These are phyloP conservation scores for Tolmerus cingulatus DNA, from an alignment of 2,888 invertebrate genomes.

Conservation along the genomic window DNA sequence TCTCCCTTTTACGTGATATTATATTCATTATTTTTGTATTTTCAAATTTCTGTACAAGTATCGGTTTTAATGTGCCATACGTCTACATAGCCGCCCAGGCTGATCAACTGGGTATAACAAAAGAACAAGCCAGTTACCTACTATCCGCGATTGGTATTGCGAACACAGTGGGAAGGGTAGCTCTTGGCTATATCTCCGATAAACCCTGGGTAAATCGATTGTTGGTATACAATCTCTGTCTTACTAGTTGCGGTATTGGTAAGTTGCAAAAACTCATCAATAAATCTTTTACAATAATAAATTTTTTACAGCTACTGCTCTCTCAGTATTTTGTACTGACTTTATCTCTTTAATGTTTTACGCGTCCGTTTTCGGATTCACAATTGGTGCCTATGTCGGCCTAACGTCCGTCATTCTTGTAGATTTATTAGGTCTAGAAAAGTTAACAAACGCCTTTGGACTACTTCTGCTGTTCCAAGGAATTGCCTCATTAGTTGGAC, in stretches of 20 bases:
- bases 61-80: slow-evolving; percentile 94
- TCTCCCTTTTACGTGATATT: slow-evolving; percentile 82
- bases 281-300: too few relatives aligned
- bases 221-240: slow-evolving; percentile 85
- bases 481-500: slow-evolving; percentile 89
- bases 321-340: slow-evolving; percentile 78
- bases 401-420: slow-evolving; percentile 94
- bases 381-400: slow-evolving; percentile 96
- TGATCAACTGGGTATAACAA: slow-evolving; percentile 67
- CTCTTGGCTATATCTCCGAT: slow-evolving; percentile 87
- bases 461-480: slow-evolving; percentile 92
- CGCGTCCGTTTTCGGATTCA: slow-evolving; percentile 84
- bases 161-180: slow-evolving; percentile 88
- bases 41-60: slow-evolving; percentile 88
- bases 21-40: slow-evolving; percentile 89
- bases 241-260: slow-evolving; percentile 89
- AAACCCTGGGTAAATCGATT: slow-evolving; percentile 92
- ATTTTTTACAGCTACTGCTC: slow-evolving; percentile 77
- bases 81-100: slow-evolving; percentile 84
- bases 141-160: slow-evolving; percentile 85
- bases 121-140: slow-evolving; percentile 72
- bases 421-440: slow-evolving; percentile 91
- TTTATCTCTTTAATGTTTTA: slow-evolving; percentile 80
- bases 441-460: slow-evolving; percentile 95
- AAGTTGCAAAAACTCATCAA: too few relatives aligned